Conservation (phyloP, 2,888 invertebrate species). For the Drosophila infuscata region DNA sequence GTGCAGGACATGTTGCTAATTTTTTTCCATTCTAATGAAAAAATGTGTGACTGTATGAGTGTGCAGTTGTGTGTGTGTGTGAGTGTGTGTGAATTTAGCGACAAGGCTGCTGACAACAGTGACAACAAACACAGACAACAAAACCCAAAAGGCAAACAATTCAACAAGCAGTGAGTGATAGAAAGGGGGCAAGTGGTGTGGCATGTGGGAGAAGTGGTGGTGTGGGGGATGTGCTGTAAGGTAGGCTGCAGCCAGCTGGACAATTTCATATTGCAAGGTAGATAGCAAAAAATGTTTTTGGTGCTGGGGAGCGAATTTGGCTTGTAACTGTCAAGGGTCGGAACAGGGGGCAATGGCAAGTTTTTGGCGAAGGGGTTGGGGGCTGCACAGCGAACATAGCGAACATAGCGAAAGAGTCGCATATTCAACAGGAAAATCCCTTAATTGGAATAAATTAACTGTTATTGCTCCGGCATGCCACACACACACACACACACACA, state of each 20-base stretch:
- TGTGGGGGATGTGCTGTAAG: background rate
- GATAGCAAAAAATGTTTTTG: background rate
- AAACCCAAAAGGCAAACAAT: slow-evolving; percentile 66
- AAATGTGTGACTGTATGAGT: slow-evolving; percentile 29
- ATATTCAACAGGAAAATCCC: slow-evolving; percentile 83
- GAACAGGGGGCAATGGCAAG: background rate
- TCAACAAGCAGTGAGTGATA: slow-evolving; percentile 32
- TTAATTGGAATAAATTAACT: slow-evolving; percentile 84
- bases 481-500: slow-evolving; percentile 42
- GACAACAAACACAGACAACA: slow-evolving; percentile 48
- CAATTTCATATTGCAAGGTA: slow-evolving; percentile 65
- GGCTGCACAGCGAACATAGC: slow-evolving; percentile 10
- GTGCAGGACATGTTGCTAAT: slow-evolving; percentile 65
- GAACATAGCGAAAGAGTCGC: slow-evolving; percentile 55
- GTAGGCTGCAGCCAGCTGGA: slow-evolving; percentile 49
- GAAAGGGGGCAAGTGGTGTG: slow-evolving; percentile 7
- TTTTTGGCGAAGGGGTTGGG: background rate
- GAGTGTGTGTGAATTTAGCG: slow-evolving; percentile 50
- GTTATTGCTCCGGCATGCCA: slow-evolving; percentile 75
- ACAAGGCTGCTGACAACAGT: slow-evolving; percentile 62
- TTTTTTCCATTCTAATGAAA: slow-evolving; percentile 64
- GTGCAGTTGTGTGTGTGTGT: slow-evolving; percentile 19
- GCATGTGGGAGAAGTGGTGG: too few species aligned
- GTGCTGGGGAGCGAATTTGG: slow-evolving; percentile 14
- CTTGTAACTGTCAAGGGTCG: slow-evolving; percentile 54